phyloP scores from a whole-genome alignment of 2,888 invertebrate genomes.

The Deilephila elpenor region DNA sequence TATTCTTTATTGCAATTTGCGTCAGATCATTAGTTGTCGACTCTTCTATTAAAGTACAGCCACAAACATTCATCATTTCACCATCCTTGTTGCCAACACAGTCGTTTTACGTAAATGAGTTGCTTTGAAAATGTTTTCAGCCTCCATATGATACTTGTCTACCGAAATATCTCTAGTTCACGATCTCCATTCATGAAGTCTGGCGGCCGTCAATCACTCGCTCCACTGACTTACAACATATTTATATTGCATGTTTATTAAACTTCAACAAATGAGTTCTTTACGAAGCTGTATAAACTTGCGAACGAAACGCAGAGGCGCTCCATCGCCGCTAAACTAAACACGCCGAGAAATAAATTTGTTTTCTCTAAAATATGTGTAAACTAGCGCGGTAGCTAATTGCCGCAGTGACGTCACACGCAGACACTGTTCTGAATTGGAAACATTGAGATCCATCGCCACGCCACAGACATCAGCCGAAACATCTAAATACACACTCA shows the following conservation, averaged over 20 bases:
- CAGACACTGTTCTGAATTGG: background rate
- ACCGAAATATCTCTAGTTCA: background rate
- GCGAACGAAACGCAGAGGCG: conserved; percentile 15
- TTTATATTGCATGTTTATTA: conserved; percentile 13
- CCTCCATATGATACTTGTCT: background rate
- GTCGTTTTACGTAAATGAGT: too few relatives aligned
- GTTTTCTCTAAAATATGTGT: conserved; percentile 19
- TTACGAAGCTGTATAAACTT: conserved; percentile 18
- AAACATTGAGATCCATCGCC: background rate
- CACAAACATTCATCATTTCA: too few relatives aligned
- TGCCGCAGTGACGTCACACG: conserved; percentile 1
- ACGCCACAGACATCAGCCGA: too few relatives aligned
- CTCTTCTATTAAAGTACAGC: too few relatives aligned
- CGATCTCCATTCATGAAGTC: conserved; percentile 4
- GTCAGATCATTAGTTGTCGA: too few relatives aligned
- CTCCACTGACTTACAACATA: conserved; percentile 6
- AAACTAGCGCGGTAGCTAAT: background rate
- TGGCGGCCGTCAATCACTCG: background rate
- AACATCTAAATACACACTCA: too few relatives aligned
- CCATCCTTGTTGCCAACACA: too few relatives aligned
- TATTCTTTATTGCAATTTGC: too few relatives aligned
- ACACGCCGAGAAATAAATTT: conserved; percentile 16
- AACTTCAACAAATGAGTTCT: conserved; percentile 26
- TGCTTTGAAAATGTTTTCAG: too few relatives aligned
- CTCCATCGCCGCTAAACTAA: background rate